Conservation (phyloP, 2,797 vertebrate genomes). For the Enteromius treurensis region DNA sequence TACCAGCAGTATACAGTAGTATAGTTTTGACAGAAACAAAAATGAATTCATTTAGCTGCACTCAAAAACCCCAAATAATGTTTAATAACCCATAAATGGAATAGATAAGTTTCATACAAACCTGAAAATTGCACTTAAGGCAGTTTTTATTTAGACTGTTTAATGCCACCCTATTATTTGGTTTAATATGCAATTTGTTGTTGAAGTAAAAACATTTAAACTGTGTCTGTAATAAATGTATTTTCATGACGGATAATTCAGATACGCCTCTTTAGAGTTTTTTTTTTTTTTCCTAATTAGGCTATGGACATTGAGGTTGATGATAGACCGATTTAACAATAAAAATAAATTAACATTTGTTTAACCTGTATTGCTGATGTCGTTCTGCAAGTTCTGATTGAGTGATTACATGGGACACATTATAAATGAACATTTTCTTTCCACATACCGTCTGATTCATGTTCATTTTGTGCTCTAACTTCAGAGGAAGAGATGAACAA, state of each 20-base stretch:
- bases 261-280: too few relatives aligned
- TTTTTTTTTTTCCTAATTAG: not conserved
- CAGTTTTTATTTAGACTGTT: too few relatives aligned
- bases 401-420: not conserved
- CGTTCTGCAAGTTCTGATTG: not conserved
- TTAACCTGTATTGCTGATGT: not conserved
- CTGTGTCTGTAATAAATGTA: too few relatives aligned
- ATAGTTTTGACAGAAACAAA: too few relatives aligned
- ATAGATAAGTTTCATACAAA: too few relatives aligned
- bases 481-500: not conserved
- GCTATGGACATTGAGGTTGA: not conserved
- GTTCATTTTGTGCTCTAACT: not conserved
- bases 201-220: too few relatives aligned
- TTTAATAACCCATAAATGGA: not conserved
- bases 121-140: not conserved
- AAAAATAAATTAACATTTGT: not conserved
- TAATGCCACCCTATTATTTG: too few relatives aligned
- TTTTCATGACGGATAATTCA: too few relatives aligned
- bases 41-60: not conserved
- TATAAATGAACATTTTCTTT: not conserved
- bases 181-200: too few relatives aligned
- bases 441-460: not conserved
- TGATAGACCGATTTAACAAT: not conserved
- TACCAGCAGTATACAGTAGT: not conserved
- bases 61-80: not conserved